phyloP scores from a whole-genome alignment of 2,797 vertebrate species.

The Lagodon rhomboides region DNA sequence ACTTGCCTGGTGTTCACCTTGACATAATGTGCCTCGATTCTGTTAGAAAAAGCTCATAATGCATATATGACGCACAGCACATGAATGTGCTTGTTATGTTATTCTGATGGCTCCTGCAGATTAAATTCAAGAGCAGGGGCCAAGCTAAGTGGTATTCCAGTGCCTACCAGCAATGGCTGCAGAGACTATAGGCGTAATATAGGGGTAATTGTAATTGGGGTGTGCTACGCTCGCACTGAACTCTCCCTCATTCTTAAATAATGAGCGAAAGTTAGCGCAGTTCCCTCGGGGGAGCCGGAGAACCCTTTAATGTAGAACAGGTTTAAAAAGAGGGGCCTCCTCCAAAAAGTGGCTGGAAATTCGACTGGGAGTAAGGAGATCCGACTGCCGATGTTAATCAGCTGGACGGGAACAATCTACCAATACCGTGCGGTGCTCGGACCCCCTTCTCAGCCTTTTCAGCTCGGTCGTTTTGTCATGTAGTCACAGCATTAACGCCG shows the following conservation, averaged over 20 bases:
- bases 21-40: not conserved
- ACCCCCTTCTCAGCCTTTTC: constrained; percentile 5
- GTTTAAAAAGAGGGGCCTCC: constrained; percentile 55
- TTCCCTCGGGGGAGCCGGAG: constrained; percentile 51
- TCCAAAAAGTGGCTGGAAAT: constrained; percentile 61
- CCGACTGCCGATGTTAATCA: constrained; percentile 62
- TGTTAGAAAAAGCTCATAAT: not conserved
- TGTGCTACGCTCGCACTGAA: constrained; percentile 50
- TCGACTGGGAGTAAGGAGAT: constrained; percentile 39
- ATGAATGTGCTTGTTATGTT: constrained; percentile 17
- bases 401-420: constrained; percentile 56
- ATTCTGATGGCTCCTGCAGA: constrained; percentile 29
- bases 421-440: constrained; percentile 8
- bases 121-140: constrained; percentile 18
- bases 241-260: constrained; percentile 62
- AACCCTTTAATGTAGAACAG: constrained; percentile 75
- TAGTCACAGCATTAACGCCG: constrained; percentile 8
- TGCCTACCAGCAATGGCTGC: constrained; percentile 9
- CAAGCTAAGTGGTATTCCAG: constrained; percentile 14
- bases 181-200: constrained; percentile 27
- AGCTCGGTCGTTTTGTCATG: constrained; percentile 2
- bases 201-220: constrained; percentile 41
- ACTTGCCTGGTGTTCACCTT: not conserved
- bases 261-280: constrained; percentile 49
- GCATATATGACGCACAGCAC: not conserved